Evolutionary conservation across 2,113 vertebrate species (phyloP).

Genomic region (Dipodomys stephensi): DNA sequence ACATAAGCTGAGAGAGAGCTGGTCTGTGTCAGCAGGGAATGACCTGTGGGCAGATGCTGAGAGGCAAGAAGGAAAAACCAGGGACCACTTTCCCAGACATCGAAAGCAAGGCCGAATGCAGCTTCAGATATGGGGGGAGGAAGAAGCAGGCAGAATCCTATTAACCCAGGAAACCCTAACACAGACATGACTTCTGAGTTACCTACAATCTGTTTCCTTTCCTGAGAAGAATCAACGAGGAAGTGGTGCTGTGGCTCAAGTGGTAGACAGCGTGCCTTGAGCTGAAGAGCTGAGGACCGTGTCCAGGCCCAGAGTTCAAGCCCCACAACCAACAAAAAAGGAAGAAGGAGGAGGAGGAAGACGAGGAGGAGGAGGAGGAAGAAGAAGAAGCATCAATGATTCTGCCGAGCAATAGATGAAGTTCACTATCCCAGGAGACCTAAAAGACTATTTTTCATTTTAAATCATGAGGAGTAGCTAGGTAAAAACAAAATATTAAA

Average conservation of each 20-base stretch:
- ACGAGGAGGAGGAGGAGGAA: too few species aligned
- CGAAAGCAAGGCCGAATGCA: not conserved
- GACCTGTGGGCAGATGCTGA: not conserved
- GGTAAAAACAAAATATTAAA: conserved; percentile 30
- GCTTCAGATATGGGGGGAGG: not conserved
- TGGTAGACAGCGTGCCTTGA: too few species aligned
- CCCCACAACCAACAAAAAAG: too few species aligned
- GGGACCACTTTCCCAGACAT: not conserved
- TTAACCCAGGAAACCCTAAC: not conserved
- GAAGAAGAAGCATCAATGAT: not conserved
- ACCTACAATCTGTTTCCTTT: not conserved
- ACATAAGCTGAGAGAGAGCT: not conserved
- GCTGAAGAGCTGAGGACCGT: too few species aligned
- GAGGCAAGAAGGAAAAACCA: not conserved
- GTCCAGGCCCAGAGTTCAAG: too few species aligned
- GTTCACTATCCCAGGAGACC: not conserved
- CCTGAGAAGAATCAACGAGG: not conserved
- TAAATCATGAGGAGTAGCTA: not conserved
- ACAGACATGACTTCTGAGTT: not conserved
- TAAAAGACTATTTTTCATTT: not conserved
- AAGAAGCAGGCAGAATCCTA: not conserved
- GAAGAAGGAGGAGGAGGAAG: too few species aligned
- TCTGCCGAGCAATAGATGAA: not conserved
- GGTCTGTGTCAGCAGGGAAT: not conserved
- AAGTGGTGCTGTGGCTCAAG: too few species aligned